Conservation (phyloP, 2,888 invertebrate species). For the Dasypogon diadema region DNA sequence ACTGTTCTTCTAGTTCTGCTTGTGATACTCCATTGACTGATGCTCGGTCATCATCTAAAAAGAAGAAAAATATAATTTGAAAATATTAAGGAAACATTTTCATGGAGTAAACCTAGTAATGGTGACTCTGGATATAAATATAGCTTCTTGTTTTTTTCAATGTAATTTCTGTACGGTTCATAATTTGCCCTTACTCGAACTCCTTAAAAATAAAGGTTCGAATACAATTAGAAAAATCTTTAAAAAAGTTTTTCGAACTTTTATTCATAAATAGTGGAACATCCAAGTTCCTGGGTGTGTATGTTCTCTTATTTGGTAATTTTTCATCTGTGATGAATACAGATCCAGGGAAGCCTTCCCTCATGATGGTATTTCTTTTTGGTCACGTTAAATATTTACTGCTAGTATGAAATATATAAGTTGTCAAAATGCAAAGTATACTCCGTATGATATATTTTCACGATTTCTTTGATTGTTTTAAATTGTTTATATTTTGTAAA, state of each 20-base stretch:
- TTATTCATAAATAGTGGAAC: conserved; percentile 21
- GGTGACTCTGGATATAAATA: not conserved
- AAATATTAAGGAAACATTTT: not conserved
- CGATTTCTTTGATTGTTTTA: too few relatives aligned
- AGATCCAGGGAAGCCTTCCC: conserved; percentile 21
- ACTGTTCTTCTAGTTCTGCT: not conserved
- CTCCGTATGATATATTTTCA: too few relatives aligned
- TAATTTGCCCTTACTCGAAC: not conserved
- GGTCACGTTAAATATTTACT: too few relatives aligned
- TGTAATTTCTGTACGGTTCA: not conserved
- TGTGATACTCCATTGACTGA: not conserved
- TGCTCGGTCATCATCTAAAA: too few relatives aligned
- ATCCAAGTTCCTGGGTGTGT: not conserved
- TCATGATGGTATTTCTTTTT: too few relatives aligned
- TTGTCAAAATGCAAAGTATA: too few relatives aligned
- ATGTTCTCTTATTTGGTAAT: not conserved
- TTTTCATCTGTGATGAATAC: conserved; percentile 5
- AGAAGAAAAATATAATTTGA: not conserved
- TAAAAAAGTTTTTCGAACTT: not conserved
- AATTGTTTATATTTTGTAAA: too few relatives aligned
- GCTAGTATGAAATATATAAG: too few relatives aligned
- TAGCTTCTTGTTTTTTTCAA: conserved; percentile 11
- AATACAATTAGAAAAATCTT: not conserved
- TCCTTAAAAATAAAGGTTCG: conserved; percentile 26
- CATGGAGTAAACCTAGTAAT: not conserved